Evolutionary conservation across 2,888 invertebrate species (phyloP), one percentile per base, ranked within the genome.

Genomic region (Leptinotarsa rubiginosa): DNA sequence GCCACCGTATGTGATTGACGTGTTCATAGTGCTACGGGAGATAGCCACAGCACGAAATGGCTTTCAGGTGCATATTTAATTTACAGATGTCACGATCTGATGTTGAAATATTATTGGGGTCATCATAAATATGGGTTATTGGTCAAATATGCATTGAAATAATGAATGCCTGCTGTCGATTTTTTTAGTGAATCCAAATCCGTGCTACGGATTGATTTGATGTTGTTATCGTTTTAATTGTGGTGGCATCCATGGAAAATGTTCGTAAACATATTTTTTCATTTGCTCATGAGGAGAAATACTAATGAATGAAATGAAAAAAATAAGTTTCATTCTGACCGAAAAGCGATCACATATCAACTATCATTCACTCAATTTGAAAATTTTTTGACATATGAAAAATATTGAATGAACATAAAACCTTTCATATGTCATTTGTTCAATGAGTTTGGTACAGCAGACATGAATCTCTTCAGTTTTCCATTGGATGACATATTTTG

Each of bases 61-160:
- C 76, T 67, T 76, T 70, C 70, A 74, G 74, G 71, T 74, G 74
- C 74, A 76, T 64, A 68, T 76, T 76, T 76, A 74, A 76, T 74
- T 59, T 56, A 62, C 76, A n/a, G 56, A 52, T 74, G 76, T 74
- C 73, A 76, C 72, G 65, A 74, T 68, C 52, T 54, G 74, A 72
- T 56, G 76, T 64, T 72, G 72, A 76, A 74, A 74, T 76, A 76
- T 76, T 76, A 74, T 70, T 70, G 69, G 65, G 74, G 74, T 74
- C 68, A 68, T 31, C 68, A 70, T 70, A 65, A 74, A 68, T 71
- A 74, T 70, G 70, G 74, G 65, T 70, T 71, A 67, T 71, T 64
- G 64, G 70, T 70, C 52, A 67, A 47, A 70, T 59, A 70, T 20
- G 25, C 62, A n/a, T 72, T 67, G 62, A 18, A 18, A 56, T 67